A percentile compares a stretch with the other conserved stretches of the same genome.
Conservation (phyloP, 2,797 vertebrate species). For the Sebastes aleutianus region DNA sequence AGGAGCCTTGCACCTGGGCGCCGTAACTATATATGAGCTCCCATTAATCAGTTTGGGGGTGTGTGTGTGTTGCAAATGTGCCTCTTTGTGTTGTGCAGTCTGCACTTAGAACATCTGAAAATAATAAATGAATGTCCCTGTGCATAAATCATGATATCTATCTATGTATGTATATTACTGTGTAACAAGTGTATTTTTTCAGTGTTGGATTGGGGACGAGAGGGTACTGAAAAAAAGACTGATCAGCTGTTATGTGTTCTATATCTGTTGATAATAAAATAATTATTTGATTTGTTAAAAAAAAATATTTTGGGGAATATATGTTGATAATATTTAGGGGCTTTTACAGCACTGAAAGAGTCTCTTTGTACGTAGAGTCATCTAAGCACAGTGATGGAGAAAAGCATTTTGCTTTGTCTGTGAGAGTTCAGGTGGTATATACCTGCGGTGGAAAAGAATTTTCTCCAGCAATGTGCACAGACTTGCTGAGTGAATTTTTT, state of each 20-base stretch:
- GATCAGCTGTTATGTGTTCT: background rate
- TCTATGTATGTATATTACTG: background rate
- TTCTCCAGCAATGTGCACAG: background rate
- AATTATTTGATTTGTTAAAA: background rate
- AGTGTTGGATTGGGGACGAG: background rate
- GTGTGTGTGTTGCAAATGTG: background rate
- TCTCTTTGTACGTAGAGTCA: background rate
- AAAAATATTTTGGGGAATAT: no score
- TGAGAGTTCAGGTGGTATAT: background rate
- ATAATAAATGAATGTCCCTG: constrained; percentile 35
- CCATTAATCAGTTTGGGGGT: constrained; percentile 72
- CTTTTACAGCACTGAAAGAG: background rate
- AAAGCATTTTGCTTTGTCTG: constrained; percentile 11
- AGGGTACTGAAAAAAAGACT: background rate
- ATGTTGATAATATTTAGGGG: background rate
- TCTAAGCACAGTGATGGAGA: background rate
- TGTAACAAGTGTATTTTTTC: constrained; percentile 3
- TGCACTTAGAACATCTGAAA: constrained; percentile 1
- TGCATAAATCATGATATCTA: constrained; percentile 28
- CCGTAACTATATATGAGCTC: constrained; percentile 56
- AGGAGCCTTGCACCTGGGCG: constrained; percentile 56
- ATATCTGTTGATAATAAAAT: background rate
- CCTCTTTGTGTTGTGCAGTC: constrained; percentile 15
- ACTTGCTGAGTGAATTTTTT: background rate
- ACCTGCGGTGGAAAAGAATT: background rate